These are phyloP conservation scores for Psammodynastes pulverulentus DNA, from an alignment of 2,113 vertebrate genomes.

Conservation along the genomic window DNA sequence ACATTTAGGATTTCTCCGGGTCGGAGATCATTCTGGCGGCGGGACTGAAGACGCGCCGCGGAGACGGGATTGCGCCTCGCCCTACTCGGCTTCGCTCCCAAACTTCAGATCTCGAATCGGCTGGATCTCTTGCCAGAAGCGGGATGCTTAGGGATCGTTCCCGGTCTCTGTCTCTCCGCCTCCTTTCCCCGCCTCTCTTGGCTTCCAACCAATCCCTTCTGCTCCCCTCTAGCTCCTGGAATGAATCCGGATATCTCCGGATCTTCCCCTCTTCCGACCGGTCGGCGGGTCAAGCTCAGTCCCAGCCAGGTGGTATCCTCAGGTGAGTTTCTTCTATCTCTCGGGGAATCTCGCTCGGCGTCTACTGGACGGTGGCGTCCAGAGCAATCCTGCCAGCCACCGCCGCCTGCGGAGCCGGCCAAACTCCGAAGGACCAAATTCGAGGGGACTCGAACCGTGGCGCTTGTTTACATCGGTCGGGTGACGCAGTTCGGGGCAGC, in stretches of 20 bases:
- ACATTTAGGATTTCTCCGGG: not conserved
- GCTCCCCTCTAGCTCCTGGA: not conserved
- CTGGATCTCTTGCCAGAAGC: not conserved
- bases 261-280: not conserved
- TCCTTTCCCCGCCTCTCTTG: not conserved
- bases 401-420: not conserved
- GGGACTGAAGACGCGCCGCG: not conserved
- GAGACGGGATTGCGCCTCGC: not conserved
- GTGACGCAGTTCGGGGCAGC: not conserved
- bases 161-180: not conserved
- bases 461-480: not conserved
- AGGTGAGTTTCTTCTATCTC: not conserved
- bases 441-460: not conserved
- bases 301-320: not conserved
- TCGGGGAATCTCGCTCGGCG: not conserved
- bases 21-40: not conserved
- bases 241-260: not conserved
- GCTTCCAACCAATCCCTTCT: not conserved
- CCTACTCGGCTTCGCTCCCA: not conserved
- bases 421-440: not conserved
- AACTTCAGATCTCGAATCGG: not conserved
- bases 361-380: not conserved
- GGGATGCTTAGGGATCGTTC: not conserved
- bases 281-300: not conserved
- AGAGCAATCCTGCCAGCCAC: not conserved